Percentiles rank a stretch among this genome's conserved stretches.
Conservation (phyloP, 2,888 invertebrate species). For the Pelosia muscerda region DNA sequence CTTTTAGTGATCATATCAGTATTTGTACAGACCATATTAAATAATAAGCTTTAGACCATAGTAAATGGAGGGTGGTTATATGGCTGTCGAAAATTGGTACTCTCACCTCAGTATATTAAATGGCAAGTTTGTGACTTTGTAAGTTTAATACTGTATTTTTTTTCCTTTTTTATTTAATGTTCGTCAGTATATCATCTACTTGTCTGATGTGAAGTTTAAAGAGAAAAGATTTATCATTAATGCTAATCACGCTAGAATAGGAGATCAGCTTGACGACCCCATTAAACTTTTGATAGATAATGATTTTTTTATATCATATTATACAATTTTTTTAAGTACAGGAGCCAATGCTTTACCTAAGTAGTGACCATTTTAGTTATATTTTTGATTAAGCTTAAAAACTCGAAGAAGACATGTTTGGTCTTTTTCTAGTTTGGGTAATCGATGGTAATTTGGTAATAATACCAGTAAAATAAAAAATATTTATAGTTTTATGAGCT, state of each 20-base stretch:
- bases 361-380: neutral
- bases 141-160: constrained; percentile 15
- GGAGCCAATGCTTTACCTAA: neutral
- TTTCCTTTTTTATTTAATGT: neutral
- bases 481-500: neutral
- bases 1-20: neutral
- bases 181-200: neutral
- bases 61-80: too few relatives aligned
- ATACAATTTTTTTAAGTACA: neutral
- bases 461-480: neutral
- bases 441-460: too few relatives aligned
- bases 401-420: too few relatives aligned
- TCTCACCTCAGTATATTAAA: neutral
- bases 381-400: neutral
- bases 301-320: neutral
- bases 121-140: constrained; percentile 41
- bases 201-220: neutral
- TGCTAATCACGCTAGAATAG: too few relatives aligned
- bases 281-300: too few relatives aligned
- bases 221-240: too few relatives aligned
- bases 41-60: too few relatives aligned
- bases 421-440: too few relatives aligned
- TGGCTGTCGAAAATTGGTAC: neutral
- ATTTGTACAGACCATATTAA: too few relatives aligned
- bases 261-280: too few relatives aligned